These are phyloP conservation scores for Solenopsis fugax DNA, from an alignment of 1,140 invertebrate species.

Conservation along the genomic window DNA sequence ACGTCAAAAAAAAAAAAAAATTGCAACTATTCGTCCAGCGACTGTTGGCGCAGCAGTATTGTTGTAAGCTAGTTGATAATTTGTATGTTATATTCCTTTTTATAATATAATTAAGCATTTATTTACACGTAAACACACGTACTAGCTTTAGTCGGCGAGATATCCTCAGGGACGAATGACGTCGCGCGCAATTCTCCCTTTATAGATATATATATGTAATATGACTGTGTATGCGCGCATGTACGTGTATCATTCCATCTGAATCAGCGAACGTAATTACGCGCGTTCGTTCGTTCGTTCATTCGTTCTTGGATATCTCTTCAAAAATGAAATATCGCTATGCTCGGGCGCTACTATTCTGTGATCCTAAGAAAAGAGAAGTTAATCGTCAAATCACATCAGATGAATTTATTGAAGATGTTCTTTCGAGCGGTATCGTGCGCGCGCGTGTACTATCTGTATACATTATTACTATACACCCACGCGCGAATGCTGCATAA, in stretches of 20 bases:
- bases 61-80: constrained; percentile 73
- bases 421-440: constrained; percentile 69
- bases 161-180: constrained; percentile 65
- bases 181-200: constrained; percentile 3
- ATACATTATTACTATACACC: constrained; percentile 68
- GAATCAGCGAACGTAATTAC: not conserved
- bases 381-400: constrained; percentile 67
- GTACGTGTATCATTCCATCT: not conserved
- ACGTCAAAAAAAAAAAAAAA: constrained; percentile 26
- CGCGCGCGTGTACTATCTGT: constrained; percentile 66
- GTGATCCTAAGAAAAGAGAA: constrained; percentile 79
- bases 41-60: constrained; percentile 65
- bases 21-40: constrained; percentile 66
- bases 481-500: constrained; percentile 34
- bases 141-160: constrained; percentile 76
- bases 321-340: constrained; percentile 77
- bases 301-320: constrained; percentile 74
- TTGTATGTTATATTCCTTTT: constrained; percentile 79
- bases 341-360: constrained; percentile 83
- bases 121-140: constrained; percentile 71
- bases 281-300: not conserved
- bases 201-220: too few relatives aligned
- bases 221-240: not conserved
- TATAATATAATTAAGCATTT: constrained; percentile 77
- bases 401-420: constrained; percentile 67